Evolutionary conservation across 1,140 invertebrate species (phyloP), one percentile per base, ranked within the genome.

Genomic region (Littorina saxatilis): DNA sequence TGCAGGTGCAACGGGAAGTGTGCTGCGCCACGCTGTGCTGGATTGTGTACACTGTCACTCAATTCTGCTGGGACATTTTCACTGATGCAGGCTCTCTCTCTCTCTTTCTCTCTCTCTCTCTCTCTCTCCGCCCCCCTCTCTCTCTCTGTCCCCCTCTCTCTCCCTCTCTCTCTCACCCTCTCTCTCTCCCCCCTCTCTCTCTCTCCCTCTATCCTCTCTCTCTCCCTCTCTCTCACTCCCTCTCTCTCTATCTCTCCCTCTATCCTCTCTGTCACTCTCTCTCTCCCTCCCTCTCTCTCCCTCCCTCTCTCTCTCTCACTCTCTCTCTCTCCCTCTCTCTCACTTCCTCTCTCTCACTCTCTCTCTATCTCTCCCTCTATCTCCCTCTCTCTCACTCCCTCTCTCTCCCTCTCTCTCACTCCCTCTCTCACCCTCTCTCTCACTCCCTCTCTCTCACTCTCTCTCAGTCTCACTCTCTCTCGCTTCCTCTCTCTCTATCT

Each of bases 351-450:
- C 17, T 13, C 40, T 47, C 17, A 4, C 17, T 47, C 37, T 74
- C 40, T 27, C 72, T 74, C 37, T 74, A 37, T 74, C 37, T n/a
- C 72, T 74, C 37, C 3, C 29, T 7, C 63, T 72, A 63, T 79
- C 77, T 79, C 43, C 68, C 61, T 66, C 61, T 79, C 61, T 79
- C 61, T 68, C 63, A 40, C 63, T 43, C 61, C 43, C 37, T 43
- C 63, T 66, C 29, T 68, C 77, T 23, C 55, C n/a, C 66, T 13
- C 39, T 63, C 32, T 68, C 23, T 40, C 32, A 13, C 23, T 79
- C 23, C 43, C 27, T 68, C n/a, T 32, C 47, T 39, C 39, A 7
- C 32, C 27, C 11, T 72, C 72, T 47, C 37, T 47, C 72, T 47
- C 72, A 11, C 72, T 74, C 35, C 47, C 72, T 74, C 37, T 74